Evolutionary conservation across 1,140 invertebrate species (phyloP).

Genomic region (Plodia interpunctella): DNA sequence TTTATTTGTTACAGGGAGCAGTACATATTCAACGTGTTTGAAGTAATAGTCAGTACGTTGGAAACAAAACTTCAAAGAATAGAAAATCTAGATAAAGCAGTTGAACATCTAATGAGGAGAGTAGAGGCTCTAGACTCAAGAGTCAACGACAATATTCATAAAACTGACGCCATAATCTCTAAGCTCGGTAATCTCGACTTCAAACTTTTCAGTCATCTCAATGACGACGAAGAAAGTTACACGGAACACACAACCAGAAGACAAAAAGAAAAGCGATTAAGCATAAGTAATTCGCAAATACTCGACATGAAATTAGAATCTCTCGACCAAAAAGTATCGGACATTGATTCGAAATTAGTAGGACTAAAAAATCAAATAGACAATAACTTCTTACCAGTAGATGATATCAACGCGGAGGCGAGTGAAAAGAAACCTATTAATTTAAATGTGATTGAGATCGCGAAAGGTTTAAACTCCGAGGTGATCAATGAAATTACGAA

Average conservation of each 20-base stretch:
- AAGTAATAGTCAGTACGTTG: constrained; percentile 90
- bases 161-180: constrained; percentile 87
- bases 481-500: constrained; percentile 85
- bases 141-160: constrained; percentile 89
- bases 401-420: constrained; percentile 89
- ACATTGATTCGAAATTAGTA: constrained; percentile 87
- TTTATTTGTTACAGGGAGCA: constrained; percentile 86
- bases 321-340: constrained; percentile 87
- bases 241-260: constrained; percentile 51
- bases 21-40: constrained; percentile 92
- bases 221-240: constrained; percentile 42
- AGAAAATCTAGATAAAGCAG: constrained; percentile 90
- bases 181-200: constrained; percentile 85
- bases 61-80: constrained; percentile 91
- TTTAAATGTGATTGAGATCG: constrained; percentile 87
- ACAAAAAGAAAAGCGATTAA: constrained; percentile 45
- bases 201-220: constrained; percentile 80
- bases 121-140: constrained; percentile 88
- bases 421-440: constrained; percentile 90
- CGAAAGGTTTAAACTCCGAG: constrained; percentile 86
- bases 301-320: constrained; percentile 82
- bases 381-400: constrained; percentile 86
- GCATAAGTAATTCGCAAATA: constrained; percentile 58
- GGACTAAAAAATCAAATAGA: constrained; percentile 89
- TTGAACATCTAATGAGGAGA: constrained; percentile 89